A percentile compares a stretch with the other conserved stretches of the same genome.
Evolutionary conservation across 1,140 invertebrate species (phyloP).

Genomic region (Trichonephila clavata): DNA sequence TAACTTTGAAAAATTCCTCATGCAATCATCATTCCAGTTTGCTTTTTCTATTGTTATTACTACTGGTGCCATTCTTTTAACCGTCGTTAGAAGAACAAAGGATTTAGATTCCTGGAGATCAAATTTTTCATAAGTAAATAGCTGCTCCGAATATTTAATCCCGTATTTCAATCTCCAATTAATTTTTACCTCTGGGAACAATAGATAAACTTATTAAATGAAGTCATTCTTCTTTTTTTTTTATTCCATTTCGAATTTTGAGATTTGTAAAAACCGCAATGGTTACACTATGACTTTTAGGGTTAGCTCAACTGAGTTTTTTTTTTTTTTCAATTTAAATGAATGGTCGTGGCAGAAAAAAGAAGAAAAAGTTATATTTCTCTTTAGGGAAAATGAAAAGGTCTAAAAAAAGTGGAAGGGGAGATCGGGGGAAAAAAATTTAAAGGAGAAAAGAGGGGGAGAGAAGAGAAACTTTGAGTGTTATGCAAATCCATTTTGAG

Average conservation of each 20-base stretch:
- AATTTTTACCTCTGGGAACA: constrained; percentile 61
- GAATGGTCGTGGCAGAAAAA: constrained; percentile 15
- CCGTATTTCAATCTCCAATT: constrained; percentile 63
- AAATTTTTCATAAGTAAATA: constrained; percentile 49
- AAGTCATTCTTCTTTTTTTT: neutral
- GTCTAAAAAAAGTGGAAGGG: neutral
- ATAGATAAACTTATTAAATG: constrained; percentile 71
- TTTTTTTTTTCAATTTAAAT: constrained; percentile 61
- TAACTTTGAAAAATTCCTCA: neutral
- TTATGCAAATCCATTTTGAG: constrained; percentile 65
- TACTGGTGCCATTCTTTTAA: neutral
- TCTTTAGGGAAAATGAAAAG: constrained; percentile 47
- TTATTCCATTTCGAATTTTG: neutral
- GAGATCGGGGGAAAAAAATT: neutral
- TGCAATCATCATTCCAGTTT: constrained; percentile 20
- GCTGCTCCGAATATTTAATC: constrained; percentile 28
- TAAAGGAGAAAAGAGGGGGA: neutral
- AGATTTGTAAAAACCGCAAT: constrained; percentile 37
- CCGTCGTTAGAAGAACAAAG: constrained; percentile 19
- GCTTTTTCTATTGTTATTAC: neutral
- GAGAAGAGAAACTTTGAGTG: constrained; percentile 47
- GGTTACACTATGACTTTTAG: constrained; percentile 22
- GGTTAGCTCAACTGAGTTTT: neutral
- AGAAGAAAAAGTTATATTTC: constrained; percentile 59
- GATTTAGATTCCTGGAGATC: constrained; percentile 26